Conservation (phyloP, 2,888 invertebrate genomes). For the Acholoe squamosa region DNA sequence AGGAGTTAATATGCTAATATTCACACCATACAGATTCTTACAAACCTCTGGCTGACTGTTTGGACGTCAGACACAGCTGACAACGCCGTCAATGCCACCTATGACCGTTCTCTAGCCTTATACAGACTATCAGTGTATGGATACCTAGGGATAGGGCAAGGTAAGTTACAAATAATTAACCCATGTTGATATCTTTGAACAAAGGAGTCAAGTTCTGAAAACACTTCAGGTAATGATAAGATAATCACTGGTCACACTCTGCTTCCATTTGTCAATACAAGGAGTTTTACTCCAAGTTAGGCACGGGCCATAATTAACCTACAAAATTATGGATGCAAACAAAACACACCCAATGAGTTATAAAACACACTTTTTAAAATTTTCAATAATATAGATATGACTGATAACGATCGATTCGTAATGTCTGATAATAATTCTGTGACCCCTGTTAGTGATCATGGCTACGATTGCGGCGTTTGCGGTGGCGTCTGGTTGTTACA, state of each 20-base stretch:
- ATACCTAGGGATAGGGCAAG: constrained; percentile 64
- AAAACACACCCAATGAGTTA: background rate
- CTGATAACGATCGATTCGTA: background rate
- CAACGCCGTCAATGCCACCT: constrained; percentile 17
- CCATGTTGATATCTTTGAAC: too few relatives aligned
- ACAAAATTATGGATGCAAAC: too few relatives aligned
- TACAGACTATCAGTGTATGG: constrained; percentile 82
- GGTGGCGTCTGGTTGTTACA: constrained; percentile 67
- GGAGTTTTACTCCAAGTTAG: too few relatives aligned
- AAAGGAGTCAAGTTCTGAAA: too few relatives aligned
- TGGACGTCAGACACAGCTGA: constrained; percentile 64
- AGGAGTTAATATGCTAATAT: too few relatives aligned
- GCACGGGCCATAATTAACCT: too few relatives aligned
- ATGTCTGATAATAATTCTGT: background rate
- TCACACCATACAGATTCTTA: constrained; percentile 73
- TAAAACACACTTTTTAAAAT: background rate
- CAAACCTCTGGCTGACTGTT: constrained; percentile 80
- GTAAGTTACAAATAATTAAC: too few relatives aligned
- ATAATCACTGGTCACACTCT: too few relatives aligned
- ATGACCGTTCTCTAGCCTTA: constrained; percentile 64
- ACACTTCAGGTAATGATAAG: too few relatives aligned
- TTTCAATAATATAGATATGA: background rate
- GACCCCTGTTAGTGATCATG: background rate
- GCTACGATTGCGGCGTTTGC: constrained; percentile 44
- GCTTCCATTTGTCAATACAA: too few relatives aligned